phyloP scores from a whole-genome alignment of 2,888 invertebrate species.

The Nipponacmea schrenckii region DNA sequence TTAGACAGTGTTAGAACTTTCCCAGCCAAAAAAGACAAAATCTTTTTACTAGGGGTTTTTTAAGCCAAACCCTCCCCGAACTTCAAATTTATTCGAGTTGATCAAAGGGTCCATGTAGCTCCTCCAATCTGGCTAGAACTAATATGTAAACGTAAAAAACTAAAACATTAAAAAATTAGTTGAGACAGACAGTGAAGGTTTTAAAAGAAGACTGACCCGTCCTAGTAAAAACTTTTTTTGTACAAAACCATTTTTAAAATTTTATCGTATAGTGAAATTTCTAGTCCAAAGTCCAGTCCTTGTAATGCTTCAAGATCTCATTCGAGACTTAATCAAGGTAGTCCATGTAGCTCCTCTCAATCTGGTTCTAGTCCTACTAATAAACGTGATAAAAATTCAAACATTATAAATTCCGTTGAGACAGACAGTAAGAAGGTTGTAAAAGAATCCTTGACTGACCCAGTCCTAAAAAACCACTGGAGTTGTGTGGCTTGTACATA shows the following conservation, averaged over 20 bases:
- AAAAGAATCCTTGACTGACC: background rate
- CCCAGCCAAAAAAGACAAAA: no score
- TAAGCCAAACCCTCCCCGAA: no score
- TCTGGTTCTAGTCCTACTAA: background rate
- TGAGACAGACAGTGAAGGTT: no score
- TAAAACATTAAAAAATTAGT: no score
- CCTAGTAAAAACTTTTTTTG: background rate
- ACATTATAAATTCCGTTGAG: background rate
- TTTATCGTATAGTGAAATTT: background rate
- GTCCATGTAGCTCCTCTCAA: background rate
- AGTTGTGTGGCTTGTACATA: slow-evolving; percentile 57
- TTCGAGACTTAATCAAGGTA: background rate
- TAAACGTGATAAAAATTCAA: background rate
- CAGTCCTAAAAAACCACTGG: slow-evolving; percentile 39
- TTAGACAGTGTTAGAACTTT: slow-evolving; percentile 28
- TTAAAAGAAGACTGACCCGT: background rate
- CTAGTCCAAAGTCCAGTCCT: slow-evolving; percentile 1
- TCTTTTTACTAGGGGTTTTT: no score
- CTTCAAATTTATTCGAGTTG: no score
- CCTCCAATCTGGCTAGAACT: no score
- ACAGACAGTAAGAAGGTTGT: background rate
- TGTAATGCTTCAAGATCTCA: background rate
- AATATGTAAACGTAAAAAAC: no score
- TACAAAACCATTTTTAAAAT: background rate
- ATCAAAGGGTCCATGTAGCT: no score